Evolutionary conservation across 2,113 vertebrate species (phyloP).

Genomic region (Marcusenius ussheri): DNA sequence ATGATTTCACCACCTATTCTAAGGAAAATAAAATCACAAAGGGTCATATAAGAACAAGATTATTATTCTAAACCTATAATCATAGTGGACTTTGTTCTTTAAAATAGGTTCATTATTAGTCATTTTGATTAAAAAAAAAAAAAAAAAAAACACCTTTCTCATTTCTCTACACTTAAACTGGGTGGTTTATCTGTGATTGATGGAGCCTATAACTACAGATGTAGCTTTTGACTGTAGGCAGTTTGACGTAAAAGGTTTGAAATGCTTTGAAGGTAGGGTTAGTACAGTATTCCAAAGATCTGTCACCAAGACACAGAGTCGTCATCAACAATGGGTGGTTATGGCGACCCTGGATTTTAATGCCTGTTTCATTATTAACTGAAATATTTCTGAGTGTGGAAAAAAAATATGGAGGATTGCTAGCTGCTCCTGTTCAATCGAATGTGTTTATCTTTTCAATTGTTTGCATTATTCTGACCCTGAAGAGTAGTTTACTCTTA

Average conservation of each 20-base stretch:
- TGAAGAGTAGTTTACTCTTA: too few species aligned
- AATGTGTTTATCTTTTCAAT: not conserved
- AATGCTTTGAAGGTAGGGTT: not conserved
- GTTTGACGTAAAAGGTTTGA: not conserved
- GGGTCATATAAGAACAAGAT: not conserved
- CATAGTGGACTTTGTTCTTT: too few species aligned
- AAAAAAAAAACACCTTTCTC: too few species aligned
- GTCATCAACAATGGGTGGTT: not conserved
- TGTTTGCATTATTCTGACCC: not conserved
- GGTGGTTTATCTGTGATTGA: not conserved
- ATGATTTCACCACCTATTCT: not conserved
- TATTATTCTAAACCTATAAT: not conserved
- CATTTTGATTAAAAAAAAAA: too few species aligned
- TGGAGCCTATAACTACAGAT: not conserved
- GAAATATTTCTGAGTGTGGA: not conserved
- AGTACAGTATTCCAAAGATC: too few species aligned
- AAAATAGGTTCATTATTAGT: too few species aligned
- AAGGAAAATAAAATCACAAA: not conserved
- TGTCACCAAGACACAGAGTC: not conserved
- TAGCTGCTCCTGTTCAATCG: not conserved
- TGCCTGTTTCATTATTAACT: not conserved
- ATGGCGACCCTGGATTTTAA: not conserved
- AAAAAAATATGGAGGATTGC: not conserved
- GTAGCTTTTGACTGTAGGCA: not conserved
- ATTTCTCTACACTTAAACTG: not conserved